Base-by-base conservation (phyloP, 2,113 vertebrate species). In the Hydropotes inermis region DNA sequence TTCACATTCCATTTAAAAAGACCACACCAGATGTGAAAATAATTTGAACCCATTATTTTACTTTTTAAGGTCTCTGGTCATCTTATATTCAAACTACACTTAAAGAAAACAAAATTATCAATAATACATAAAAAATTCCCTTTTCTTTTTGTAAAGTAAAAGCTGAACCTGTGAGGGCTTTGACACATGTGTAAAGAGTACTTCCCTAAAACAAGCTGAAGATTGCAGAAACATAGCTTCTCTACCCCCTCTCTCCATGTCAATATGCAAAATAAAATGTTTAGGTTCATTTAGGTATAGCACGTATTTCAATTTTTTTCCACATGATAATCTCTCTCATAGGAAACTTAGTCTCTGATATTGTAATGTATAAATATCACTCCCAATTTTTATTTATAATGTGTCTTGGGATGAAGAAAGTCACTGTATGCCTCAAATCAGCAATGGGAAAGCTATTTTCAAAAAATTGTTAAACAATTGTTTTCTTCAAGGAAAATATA, bases 281-380 rank as follows among this genome's bases (percentile, higher is more conserved):
- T 13, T 25, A 10, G 16, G 21, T 28, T 87, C 7, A 10, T 36
- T 19, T 15, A 19, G 11, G 47, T 5, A 8, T 2, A 7, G 5
- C 14, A 7, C 17, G 3, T 8, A 12, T 79, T 50, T 74, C 3
- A 1, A 0, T 16, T 28, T 78, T 45, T 14, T 43, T 61, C 11
- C 13, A 23, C 21, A 3, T 3, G 0, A 16, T 9, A 30, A 0
- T 7, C 16, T 58, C 12, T 23, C 1, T 39, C 0, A 82, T 33
- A 21, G 10, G 7, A 78, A 87, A n/a, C 6, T 3, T 5, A 47
- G 5, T 11, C 10, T n/a, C 3, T 81, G 15, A 70, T 70, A n/a
- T 23, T 13, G 3, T 82, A n/a, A 82, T 54, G 6, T 82, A 13
- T 21, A n/a, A 23, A 27, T 64, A 64, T 30, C 15, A 52, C 5